A percentile compares a stretch with the other conserved stretches of the same genome.
Evolutionary conservation across 2,888 invertebrate genomes (phyloP).

Genomic region (Drosophila phalerata): DNA sequence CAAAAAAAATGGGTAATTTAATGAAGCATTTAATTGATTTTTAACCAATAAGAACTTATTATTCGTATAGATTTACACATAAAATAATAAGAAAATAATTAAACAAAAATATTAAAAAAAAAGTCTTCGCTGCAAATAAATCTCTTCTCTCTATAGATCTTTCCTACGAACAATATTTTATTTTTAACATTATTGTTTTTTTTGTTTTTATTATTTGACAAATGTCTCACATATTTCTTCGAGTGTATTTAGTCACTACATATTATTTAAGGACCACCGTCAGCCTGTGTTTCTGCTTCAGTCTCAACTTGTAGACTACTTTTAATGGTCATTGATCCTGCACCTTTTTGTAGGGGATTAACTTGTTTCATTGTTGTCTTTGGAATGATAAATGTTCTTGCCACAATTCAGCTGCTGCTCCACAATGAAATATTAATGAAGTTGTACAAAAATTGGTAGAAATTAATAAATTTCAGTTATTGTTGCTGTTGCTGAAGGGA

Average conservation of each 20-base stretch:
- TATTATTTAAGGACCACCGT: not conserved
- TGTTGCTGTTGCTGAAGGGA: not conserved
- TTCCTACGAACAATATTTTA: no score
- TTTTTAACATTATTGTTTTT: no score
- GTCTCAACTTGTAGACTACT: constrained; percentile 19
- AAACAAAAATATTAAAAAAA: not conserved
- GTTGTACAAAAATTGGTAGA: constrained; percentile 49
- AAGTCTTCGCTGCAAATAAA: not conserved
- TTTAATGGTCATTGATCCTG: constrained; percentile 51
- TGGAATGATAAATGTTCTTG: constrained; percentile 66
- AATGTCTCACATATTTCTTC: not conserved
- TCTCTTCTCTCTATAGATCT: not conserved
- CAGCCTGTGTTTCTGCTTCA: not conserved
- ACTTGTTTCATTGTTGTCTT: constrained; percentile 64
- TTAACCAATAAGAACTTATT: no score
- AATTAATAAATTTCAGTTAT: constrained; percentile 44
- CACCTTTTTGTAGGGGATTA: constrained; percentile 67
- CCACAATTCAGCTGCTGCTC: constrained; percentile 51
- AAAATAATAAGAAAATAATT: no score
- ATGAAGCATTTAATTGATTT: no score
- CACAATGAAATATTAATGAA: constrained; percentile 72
- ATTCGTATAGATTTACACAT: no score
- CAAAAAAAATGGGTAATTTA: not conserved
- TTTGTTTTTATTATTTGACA: not conserved
- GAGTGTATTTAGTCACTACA: constrained; percentile 15